Evolutionary conservation across 2,888 invertebrate genomes (phyloP).

Genomic region (Synanthedon formicaeformis): DNA sequence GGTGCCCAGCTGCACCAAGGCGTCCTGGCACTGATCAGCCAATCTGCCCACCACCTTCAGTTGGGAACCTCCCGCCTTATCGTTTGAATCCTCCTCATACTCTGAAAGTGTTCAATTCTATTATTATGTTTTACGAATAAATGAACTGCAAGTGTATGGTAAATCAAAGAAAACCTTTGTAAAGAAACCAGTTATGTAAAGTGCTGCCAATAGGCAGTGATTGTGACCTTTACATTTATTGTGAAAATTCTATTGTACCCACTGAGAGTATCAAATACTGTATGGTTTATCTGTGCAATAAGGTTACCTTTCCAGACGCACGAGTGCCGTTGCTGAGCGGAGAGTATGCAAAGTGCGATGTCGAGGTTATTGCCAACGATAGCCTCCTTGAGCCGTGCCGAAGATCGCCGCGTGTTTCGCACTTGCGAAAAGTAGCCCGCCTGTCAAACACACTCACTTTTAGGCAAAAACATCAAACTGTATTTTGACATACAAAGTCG

Average conservation of each 20-base stretch:
- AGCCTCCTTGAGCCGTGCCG: constrained; percentile 93
- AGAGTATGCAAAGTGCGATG: constrained; percentile 90
- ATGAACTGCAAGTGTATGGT: neutral
- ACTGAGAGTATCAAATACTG: no score
- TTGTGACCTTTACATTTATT: no score
- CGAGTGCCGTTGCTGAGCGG: constrained; percentile 97
- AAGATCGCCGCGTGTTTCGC: constrained; percentile 95
- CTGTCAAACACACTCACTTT: constrained; percentile 51
- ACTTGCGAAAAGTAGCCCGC: constrained; percentile 98
- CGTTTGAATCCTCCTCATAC: constrained; percentile 34
- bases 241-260: no score
- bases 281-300: no score
- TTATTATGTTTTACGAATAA: no score
- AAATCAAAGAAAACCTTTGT: no score
- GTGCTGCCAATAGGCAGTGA: no score
- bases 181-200: no score
- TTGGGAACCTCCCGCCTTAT: constrained; percentile 81
- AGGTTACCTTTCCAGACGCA: constrained; percentile 80
- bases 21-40: constrained; percentile 96
- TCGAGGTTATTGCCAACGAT: constrained; percentile 94
- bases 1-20: constrained; percentile 96
- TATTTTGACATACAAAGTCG: neutral
- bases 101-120: constrained; percentile 19
- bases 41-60: constrained; percentile 89
- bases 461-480: constrained; percentile 6